Evolutionary conservation across 2,888 invertebrate species (phyloP), one percentile per base, ranked within the genome.

Genomic region (Phymatocera aterrima): DNA sequence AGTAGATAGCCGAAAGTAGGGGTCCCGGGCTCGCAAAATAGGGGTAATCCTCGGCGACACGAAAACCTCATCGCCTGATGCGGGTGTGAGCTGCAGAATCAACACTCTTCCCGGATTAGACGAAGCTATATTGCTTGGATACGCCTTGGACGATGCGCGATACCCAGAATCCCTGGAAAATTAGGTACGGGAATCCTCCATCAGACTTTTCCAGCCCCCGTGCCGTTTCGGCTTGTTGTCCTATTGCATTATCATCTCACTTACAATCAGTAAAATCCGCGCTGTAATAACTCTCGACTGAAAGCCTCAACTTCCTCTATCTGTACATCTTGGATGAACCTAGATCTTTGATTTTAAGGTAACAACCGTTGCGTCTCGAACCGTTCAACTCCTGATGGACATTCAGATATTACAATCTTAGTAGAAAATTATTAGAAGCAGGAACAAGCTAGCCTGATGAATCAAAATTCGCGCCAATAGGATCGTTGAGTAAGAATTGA

Each of bases 1-100:
- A 24, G 57, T 60, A 40, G 37, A 57, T 43, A 31, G 24, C 40
- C 57, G 5, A 31, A 37, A 37, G 75, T 54, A n/a, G 75, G 54
- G 24, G 57, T 46, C 40, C 43, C 57, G 34, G 37, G 78, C 68
- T 72, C 72, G 78, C 60, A 57, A 72, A 78, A 78, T 78, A 78
- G 78, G 61, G 78, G 82, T 85, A 88, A 87, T 87, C 87, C 86
- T 80, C 79, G 81, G 78, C 83, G 86, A 88, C 88, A 88, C 81
- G 88, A 84, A 87, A 88, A 88, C 82, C 87, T 86, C 88, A 88
- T 88, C 87, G 85, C 84, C 82, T 83, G 82, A 84, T 83, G 84
- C 82, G 82, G 83, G 85, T 85, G 81, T 83, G 82, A 85, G 84
- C 84, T 83, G 82, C 81, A 86, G 83, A 86, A 87, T 87, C 85